These are phyloP conservation scores for Hyles euphorbiae DNA, from an alignment of 1,140 invertebrate species.

Conservation along the genomic window DNA sequence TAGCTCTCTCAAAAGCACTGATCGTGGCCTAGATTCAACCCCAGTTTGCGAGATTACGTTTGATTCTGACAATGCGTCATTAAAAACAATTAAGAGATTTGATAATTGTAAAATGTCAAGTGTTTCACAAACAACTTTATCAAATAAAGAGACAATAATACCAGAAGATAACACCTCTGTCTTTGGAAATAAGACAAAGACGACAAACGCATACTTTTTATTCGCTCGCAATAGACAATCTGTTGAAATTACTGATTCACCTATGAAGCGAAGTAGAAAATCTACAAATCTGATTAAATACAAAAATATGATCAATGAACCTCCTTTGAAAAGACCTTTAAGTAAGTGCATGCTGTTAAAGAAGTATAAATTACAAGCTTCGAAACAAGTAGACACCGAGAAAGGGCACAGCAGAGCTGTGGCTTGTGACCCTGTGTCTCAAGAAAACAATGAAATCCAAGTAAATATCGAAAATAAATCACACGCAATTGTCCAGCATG, in stretches of 20 bases:
- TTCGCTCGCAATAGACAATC: conserved; percentile 19
- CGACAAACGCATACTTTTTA: conserved; percentile 18
- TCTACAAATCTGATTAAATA: conserved; percentile 61
- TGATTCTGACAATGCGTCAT: conserved; percentile 4
- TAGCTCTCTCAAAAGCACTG: conserved; percentile 5
- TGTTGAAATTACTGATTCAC: conserved; percentile 13
- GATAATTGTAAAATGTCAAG: not conserved
- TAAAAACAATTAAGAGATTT: not conserved
- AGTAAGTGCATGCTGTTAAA: conserved; percentile 44
- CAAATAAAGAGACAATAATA: not conserved
- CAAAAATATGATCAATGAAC: conserved; percentile 44
- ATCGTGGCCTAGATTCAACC: not conserved
- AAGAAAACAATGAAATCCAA: conserved; percentile 13
- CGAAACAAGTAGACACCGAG: conserved; percentile 4
- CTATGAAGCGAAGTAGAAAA: conserved; percentile 50
- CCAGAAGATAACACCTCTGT: not conserved
- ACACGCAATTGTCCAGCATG: conserved; percentile 23
- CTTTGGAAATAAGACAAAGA: not conserved
- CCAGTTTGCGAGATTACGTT: conserved; percentile 1
- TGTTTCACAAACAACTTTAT: not conserved
- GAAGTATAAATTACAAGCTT: conserved; percentile 28
- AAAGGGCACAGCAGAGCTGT: not conserved
- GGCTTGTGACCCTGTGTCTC: conserved; percentile 1
- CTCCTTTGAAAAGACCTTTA: conserved; percentile 36
- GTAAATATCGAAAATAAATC: conserved; percentile 3